Evolutionary conservation across 1,140 invertebrate genomes (phyloP).

Genomic region (Drosophila serrata): DNA sequence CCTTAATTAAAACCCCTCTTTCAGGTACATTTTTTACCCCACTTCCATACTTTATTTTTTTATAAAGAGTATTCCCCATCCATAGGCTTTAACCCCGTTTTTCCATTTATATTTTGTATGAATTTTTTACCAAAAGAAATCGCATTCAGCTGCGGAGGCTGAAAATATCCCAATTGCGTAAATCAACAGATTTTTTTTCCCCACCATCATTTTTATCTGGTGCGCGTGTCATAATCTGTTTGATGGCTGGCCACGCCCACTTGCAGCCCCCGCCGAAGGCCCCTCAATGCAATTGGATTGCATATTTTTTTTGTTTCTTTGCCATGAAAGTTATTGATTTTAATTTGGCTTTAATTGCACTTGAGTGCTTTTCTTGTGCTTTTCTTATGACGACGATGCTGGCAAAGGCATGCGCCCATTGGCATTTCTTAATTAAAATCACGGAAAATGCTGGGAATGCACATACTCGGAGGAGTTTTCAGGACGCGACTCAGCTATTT

Average conservation of each 20-base stretch:
- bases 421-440: slow-evolving; percentile 81
- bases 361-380: slow-evolving; percentile 68
- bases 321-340: slow-evolving; percentile 77
- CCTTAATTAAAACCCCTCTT: slow-evolving; percentile 7
- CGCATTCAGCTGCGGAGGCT: slow-evolving; percentile 16
- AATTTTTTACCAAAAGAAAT: slow-evolving; percentile 36
- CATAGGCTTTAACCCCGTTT: slow-evolving; percentile 2
- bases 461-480: not conserved
- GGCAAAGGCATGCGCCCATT: slow-evolving; percentile 32
- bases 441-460: slow-evolving; percentile 44
- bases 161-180: slow-evolving; percentile 67
- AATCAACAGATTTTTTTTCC: slow-evolving; percentile 57
- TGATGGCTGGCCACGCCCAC: slow-evolving; percentile 50
- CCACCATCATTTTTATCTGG: slow-evolving; percentile 29
- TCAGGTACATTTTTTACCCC: not conserved
- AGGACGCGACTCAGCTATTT: slow-evolving; percentile 45
- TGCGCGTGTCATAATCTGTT: slow-evolving; percentile 73
- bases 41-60: not conserved
- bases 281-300: slow-evolving; percentile 14
- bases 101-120: slow-evolving; percentile 13
- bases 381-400: slow-evolving; percentile 24
- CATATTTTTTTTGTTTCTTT: slow-evolving; percentile 33
- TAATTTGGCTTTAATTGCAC: slow-evolving; percentile 81
- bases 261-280: slow-evolving; percentile 1
- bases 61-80: slow-evolving; percentile 13